Evolutionary conservation across 2,797 vertebrate genomes (phyloP).

Genomic region (Xenopus petersii): DNA sequence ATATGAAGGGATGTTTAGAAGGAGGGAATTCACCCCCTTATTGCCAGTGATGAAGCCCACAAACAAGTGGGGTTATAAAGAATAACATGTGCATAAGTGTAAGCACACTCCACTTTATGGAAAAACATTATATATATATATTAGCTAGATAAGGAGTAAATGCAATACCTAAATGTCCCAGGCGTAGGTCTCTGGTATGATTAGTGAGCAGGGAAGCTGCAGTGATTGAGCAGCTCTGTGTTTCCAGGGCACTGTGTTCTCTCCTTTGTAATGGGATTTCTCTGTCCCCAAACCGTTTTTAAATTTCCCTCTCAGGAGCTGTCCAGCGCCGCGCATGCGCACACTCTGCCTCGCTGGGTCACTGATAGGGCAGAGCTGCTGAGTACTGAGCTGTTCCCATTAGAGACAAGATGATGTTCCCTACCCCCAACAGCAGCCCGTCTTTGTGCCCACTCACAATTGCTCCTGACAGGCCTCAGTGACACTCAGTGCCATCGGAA

Average conservation of each 20-base stretch:
- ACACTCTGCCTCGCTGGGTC: constrained; percentile 63
- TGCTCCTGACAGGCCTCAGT: neutral
- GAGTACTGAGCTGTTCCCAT: constrained; percentile 22
- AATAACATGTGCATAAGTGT: no score
- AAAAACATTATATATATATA: no score
- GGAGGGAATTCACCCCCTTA: no score
- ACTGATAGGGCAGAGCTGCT: constrained; percentile 61
- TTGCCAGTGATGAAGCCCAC: no score
- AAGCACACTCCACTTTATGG: no score
- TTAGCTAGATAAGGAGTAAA: neutral
- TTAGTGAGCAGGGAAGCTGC: constrained; percentile 64
- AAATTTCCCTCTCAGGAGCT: constrained; percentile 96
- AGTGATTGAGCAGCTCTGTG: constrained; percentile 54
- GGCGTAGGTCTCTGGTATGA: constrained; percentile 1
- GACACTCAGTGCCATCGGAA: neutral
- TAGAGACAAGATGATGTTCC: neutral
- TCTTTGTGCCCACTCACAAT: constrained; percentile 14
- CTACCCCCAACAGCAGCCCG: constrained; percentile 3
- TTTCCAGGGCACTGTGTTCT: constrained; percentile 51
- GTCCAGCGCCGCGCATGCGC: constrained; percentile 88
- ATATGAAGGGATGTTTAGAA: no score
- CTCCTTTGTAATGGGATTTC: constrained; percentile 68
- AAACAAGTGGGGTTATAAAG: no score
- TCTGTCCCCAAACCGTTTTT: constrained; percentile 79
- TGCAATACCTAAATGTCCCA: constrained; percentile 10